Conservation (phyloP, 2,113 vertebrate species). For the Saguinus imperator region DNA sequence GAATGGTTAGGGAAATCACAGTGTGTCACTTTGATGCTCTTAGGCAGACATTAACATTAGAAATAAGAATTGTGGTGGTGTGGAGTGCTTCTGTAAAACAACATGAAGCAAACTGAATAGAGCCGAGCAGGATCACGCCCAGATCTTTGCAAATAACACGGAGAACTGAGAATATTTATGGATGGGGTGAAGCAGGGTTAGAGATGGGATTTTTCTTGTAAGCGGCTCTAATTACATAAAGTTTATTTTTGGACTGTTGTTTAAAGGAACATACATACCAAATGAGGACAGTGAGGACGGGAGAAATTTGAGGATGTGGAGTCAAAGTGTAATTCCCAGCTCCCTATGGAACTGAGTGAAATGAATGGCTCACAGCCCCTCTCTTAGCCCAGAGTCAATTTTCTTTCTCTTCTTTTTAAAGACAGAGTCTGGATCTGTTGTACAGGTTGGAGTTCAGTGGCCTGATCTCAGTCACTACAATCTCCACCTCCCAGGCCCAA, state of each 20-base stretch:
- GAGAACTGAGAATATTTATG: neutral
- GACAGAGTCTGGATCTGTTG: too few species aligned
- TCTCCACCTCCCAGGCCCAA: too few species aligned
- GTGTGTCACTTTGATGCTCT: fast-evolving
- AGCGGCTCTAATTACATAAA: neutral
- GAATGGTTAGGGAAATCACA: neutral
- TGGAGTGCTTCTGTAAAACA: neutral
- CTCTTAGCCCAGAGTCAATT: neutral
- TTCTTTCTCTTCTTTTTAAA: too few species aligned
- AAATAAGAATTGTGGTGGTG: fast-evolving
- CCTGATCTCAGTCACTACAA: too few species aligned
- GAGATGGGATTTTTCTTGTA: neutral
- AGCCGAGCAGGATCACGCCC: neutral
- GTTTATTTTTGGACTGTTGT: neutral
- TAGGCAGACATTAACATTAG: neutral
- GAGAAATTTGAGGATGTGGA: neutral
- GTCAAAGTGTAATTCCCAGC: neutral
- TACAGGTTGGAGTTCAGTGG: too few species aligned
- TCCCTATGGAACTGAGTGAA: neutral
- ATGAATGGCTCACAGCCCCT: neutral
- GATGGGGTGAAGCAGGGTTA: fast-evolving
- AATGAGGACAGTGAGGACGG: fast-evolving
- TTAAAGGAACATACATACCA: neutral
- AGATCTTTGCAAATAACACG: neutral
- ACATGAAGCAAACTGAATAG: neutral